Conservation (phyloP, 2,888 invertebrate genomes). For the Pogonocherus hispidulus region DNA sequence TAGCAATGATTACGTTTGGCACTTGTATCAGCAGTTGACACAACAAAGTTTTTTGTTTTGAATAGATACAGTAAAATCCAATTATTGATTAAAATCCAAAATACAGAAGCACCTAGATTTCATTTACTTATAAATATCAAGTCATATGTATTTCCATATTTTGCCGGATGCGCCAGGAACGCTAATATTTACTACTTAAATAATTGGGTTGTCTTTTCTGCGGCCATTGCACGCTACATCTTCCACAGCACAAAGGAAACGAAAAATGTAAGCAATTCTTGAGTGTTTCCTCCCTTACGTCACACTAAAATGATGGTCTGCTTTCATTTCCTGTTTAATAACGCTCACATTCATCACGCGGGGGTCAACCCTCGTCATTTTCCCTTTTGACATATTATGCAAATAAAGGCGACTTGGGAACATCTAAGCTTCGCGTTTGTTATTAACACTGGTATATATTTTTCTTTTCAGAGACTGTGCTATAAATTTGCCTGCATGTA, state of each 20-base stretch:
- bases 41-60: too few relatives aligned
- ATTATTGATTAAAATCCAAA: too few relatives aligned
- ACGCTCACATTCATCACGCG: slow-evolving; percentile 11
- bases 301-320: slow-evolving; percentile 11
- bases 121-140: too few relatives aligned
- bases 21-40: too few relatives aligned
- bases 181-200: neutral
- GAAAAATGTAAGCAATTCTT: slow-evolving; percentile 1
- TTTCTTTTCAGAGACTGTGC: slow-evolving; percentile 13
- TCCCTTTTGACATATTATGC: slow-evolving; percentile 19
- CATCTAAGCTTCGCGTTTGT: slow-evolving; percentile 5
- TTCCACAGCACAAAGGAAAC: neutral
- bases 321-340: slow-evolving; percentile 22
- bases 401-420: slow-evolving; percentile 13
- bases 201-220: neutral
- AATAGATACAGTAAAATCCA: too few relatives aligned
- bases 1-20: too few relatives aligned
- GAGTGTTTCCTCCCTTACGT: neutral
- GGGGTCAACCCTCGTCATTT: slow-evolving; percentile 25
- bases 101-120: too few relatives aligned
- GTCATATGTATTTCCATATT: too few relatives aligned
- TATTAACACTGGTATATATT: slow-evolving; percentile 17
- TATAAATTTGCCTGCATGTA: neutral
- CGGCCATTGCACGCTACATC: neutral
- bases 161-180: neutral